phyloP scores from a whole-genome alignment of 1,140 invertebrate genomes.

The Micrasema longulum region DNA sequence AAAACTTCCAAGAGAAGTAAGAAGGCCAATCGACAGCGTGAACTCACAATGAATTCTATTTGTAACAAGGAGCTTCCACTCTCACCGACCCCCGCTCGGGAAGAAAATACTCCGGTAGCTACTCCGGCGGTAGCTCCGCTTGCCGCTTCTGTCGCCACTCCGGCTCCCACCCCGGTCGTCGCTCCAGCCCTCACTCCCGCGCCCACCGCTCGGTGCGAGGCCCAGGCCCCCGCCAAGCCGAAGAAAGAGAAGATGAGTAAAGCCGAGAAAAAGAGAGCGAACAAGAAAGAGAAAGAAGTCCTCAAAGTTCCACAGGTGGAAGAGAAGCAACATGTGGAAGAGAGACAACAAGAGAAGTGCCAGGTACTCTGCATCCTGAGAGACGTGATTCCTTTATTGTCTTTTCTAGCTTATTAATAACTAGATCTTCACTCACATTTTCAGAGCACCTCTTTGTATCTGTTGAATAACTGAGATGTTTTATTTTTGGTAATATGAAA shows the following conservation, averaged over 20 bases:
- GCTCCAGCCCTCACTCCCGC: background rate
- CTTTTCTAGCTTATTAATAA: slow-evolving; percentile 13
- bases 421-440: background rate
- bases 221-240: background rate
- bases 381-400: background rate
- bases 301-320: slow-evolving; percentile 22
- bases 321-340: slow-evolving; percentile 12
- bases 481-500: slow-evolving; percentile 60
- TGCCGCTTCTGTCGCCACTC: no score
- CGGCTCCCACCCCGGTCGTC: background rate
- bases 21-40: slow-evolving; percentile 42
- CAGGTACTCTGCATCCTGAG: slow-evolving; percentile 14
- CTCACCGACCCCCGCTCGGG: slow-evolving; percentile 30
- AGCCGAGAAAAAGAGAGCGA: slow-evolving; percentile 43
- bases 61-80: slow-evolving; percentile 47
- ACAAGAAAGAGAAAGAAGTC: slow-evolving; percentile 44
- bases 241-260: slow-evolving; percentile 44
- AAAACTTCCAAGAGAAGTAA: slow-evolving; percentile 44
- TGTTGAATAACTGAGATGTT: slow-evolving; percentile 41
- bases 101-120: background rate
- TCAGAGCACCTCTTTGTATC: slow-evolving; percentile 2
- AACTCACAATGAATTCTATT: slow-evolving; percentile 40
- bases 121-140: background rate
- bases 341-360: background rate
- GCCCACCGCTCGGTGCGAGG: background rate